A percentile compares a stretch with the other conserved stretches of the same genome.
These are phyloP conservation scores for Bombus turneri DNA, from an alignment of 1,140 invertebrate genomes.

Conservation along the genomic window DNA sequence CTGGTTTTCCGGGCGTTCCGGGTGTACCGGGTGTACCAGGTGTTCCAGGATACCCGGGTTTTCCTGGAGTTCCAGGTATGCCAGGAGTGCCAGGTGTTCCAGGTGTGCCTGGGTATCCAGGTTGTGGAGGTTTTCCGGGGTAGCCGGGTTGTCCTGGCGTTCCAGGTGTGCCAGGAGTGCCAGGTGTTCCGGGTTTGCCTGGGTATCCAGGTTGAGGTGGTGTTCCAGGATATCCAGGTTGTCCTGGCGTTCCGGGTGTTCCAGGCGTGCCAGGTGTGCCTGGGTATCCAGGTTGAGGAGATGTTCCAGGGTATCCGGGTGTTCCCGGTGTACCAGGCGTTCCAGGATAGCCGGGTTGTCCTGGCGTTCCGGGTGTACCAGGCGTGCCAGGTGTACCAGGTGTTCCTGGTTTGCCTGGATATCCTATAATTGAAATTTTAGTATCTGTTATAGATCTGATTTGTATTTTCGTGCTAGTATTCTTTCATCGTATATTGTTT, in stretches of 20 bases:
- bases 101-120: background rate
- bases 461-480: background rate
- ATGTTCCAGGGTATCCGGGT: background rate
- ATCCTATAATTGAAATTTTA: constrained; percentile 45
- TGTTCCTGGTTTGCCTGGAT: constrained; percentile 61
- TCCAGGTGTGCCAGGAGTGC: constrained; percentile 48
- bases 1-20: background rate
- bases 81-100: constrained; percentile 13
- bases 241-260: background rate
- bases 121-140: background rate
- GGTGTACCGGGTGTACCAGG: constrained; percentile 80
- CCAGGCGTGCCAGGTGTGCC: background rate
- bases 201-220: constrained; percentile 67
- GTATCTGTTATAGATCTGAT: background rate
- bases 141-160: constrained; percentile 48
- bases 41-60: constrained; percentile 2
- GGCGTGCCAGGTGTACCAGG: background rate
- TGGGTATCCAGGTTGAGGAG: background rate
- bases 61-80: background rate
- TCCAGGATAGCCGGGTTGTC: background rate
- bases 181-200: constrained; percentile 74
- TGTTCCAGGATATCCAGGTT: background rate
- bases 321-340: constrained; percentile 11
- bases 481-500: background rate
- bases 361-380: background rate